A percentile compares a stretch with the other conserved stretches of the same genome.
These are phyloP conservation scores for Andricus quercusramuli DNA, from an alignment of 2,888 invertebrate genomes.

Conservation along the genomic window DNA sequence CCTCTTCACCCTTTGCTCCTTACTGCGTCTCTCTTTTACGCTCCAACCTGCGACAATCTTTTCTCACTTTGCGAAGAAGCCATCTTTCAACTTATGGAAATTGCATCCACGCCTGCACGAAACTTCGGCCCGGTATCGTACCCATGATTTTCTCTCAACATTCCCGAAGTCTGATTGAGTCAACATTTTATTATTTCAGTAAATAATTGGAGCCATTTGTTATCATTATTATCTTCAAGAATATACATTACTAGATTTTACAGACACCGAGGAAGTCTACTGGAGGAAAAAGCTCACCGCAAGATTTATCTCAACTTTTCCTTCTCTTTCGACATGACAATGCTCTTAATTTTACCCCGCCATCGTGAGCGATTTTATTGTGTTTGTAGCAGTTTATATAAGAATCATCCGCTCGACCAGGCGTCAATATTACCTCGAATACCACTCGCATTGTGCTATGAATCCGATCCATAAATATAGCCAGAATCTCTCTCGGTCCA, in stretches of 20 bases:
- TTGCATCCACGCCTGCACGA: conserved; percentile 61
- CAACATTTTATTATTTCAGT: not conserved
- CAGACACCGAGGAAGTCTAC: conserved; percentile 41
- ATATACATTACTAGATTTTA: conserved; percentile 43
- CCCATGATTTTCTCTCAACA: conserved; percentile 40
- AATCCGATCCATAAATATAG: conserved; percentile 36
- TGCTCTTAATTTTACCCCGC: conserved; percentile 74
- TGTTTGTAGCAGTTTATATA: conserved; percentile 45
- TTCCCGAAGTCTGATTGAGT: not conserved
- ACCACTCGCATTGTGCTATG: conserved; percentile 42
- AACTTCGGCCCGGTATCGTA: conserved; percentile 53
- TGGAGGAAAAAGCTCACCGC: not conserved
- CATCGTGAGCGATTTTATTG: conserved; percentile 41
- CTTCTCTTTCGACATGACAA: conserved; percentile 74
- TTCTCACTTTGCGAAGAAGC: conserved; percentile 72
- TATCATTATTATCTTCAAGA: too few relatives aligned
- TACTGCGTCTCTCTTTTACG: conserved; percentile 40
- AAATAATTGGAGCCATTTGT: too few relatives aligned
- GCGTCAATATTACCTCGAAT: conserved; percentile 59
- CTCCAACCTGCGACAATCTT: conserved; percentile 64
- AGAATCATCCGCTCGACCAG: conserved; percentile 58
- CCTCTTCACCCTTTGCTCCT: conserved; percentile 40
- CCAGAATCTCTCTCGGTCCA: conserved; percentile 35
- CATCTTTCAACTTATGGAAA: conserved; percentile 76
- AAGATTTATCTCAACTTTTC: conserved; percentile 70